phyloP scores from a whole-genome alignment of 1,140 invertebrate genomes.

The Papilio glaucus region DNA sequence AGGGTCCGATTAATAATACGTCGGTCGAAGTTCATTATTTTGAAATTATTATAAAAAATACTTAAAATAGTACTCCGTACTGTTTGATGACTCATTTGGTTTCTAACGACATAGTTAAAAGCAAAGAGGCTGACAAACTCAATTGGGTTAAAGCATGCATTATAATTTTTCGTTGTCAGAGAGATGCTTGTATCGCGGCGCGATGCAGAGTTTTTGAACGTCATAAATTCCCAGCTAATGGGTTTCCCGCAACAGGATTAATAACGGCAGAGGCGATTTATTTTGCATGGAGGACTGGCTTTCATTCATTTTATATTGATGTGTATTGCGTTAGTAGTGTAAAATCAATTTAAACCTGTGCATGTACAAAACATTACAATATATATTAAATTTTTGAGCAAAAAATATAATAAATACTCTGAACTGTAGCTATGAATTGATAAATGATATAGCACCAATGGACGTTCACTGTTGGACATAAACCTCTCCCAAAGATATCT shows the following conservation, averaged over 20 bases:
- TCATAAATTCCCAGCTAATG: slow-evolving; percentile 25
- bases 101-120: too few relatives aligned
- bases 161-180: slow-evolving; percentile 7
- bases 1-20: too few relatives aligned
- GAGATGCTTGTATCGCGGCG: not conserved
- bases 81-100: too few relatives aligned
- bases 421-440: too few relatives aligned
- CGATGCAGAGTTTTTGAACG: slow-evolving; percentile 9
- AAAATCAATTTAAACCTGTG: slow-evolving; percentile 13
- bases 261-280: slow-evolving; percentile 25
- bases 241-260: slow-evolving; percentile 32
- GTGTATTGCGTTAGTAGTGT: not conserved
- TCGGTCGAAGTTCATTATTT: too few relatives aligned
- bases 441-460: too few relatives aligned
- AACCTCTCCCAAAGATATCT: too few relatives aligned
- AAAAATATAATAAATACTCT: not conserved
- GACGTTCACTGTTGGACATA: too few relatives aligned
- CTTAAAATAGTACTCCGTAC: too few relatives aligned
- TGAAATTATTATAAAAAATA: too few relatives aligned
- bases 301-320: slow-evolving; percentile 35
- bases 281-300: slow-evolving; percentile 32
- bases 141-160: not conserved
- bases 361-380: not conserved
- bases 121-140: not conserved
- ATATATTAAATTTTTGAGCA: not conserved